Base-by-base conservation (phyloP, 1,140 invertebrate genomes). In the Drosophila punjabiensis region DNA sequence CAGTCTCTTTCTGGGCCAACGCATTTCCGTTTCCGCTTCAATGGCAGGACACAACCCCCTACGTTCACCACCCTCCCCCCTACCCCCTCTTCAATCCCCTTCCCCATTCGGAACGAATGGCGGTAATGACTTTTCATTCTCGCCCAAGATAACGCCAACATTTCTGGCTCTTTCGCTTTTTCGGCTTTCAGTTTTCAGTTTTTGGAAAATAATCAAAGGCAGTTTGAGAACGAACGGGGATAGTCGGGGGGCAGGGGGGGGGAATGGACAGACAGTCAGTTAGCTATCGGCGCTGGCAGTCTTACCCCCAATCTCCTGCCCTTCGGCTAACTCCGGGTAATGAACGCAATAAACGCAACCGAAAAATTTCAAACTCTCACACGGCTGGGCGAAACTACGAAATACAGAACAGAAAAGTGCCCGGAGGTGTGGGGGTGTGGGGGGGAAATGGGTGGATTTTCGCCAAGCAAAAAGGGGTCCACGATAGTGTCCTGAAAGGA, bases 121-220 rank as follows among this genome's bases (percentile, higher is more conserved):
- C 86, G 82, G 86, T 89, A 89, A 89, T 89, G 86, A 89, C 86
- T 89, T 89, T 89, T 89, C 86, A 89, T 89, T 90, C 82, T 90
- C 86, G 69, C 79, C 82, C 73, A 90, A 75, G 86, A 90, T 90
- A 90, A 90, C 76, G 86, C 86, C 82, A 89, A 84, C 71, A 69
- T 83, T 89, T 53, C 52, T 62, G 71, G 69, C 69, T 75, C 69
- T 53, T 62, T 87, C 66, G 67, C 68, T 76, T 80, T 63, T 76
- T 71, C 41, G 64, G 71, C 56, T 39, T 67, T 63, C 64, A 43
- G 75, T 69, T 79, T 79, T 78, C 64, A 47, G 76, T 56, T 77
- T 55, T 75, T 68, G 50, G 78, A 81, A 81, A 76, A 81, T 81
- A 81, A 81, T 81, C 79, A 86, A 76, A 87, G 76, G 79, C 74